Evolutionary conservation across 1,140 invertebrate species (phyloP).

Genomic region (Pomacea maculata): DNA sequence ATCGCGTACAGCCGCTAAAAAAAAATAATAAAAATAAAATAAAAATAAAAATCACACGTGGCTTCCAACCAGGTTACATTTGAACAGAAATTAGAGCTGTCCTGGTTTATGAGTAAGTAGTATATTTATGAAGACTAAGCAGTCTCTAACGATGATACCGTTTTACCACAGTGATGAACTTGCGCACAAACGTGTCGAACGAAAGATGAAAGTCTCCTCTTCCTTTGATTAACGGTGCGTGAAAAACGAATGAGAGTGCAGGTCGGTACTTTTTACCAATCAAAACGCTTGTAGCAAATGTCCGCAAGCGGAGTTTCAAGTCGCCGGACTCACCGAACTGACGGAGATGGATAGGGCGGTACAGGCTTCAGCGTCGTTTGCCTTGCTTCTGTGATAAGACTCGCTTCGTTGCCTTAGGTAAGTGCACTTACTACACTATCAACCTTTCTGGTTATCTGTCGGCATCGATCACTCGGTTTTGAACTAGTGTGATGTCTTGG

Average conservation of each 20-base stretch:
- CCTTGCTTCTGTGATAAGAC: not conserved
- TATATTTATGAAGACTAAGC: not conserved
- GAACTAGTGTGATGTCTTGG: too few relatives aligned
- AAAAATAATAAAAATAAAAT: not conserved
- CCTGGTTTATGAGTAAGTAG: not conserved
- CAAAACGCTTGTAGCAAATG: not conserved
- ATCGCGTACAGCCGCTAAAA: not conserved
- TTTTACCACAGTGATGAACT: slow-evolving; percentile 2
- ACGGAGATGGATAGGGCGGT: not conserved
- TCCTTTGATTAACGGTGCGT: slow-evolving; percentile 7
- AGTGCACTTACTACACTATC: not conserved
- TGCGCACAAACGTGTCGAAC: slow-evolving; percentile 6
- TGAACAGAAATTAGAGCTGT: not conserved
- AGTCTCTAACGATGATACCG: not conserved
- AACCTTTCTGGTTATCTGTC: too few relatives aligned
- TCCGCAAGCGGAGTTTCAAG: not conserved
- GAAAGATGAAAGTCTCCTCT: slow-evolving; percentile 2
- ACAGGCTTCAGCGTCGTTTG: not conserved
- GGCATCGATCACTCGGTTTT: too few relatives aligned
- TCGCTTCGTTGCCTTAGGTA: not conserved
- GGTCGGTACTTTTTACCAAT: not conserved
- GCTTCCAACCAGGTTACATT: not conserved
- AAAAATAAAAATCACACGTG: not conserved
- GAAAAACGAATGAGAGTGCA: not conserved
- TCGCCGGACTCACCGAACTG: not conserved